These are phyloP conservation scores for Cybosia mesomella DNA, from an alignment of 2,888 invertebrate species.

Conservation along the genomic window DNA sequence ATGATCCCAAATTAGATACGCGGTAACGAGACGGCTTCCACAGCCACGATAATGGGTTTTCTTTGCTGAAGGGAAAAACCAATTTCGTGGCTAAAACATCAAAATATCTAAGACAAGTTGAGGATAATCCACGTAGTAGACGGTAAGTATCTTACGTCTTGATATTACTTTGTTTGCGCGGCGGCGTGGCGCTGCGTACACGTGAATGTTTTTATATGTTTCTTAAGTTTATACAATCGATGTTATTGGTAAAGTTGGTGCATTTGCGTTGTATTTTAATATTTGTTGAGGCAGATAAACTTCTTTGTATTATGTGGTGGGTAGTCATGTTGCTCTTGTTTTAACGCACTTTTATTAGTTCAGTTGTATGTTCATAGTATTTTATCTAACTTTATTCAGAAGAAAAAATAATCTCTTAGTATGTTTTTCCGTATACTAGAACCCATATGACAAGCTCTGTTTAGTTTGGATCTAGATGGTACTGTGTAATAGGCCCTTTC, in stretches of 20 bases:
- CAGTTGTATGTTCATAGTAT: background rate
- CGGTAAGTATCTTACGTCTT: slow-evolving; percentile 70
- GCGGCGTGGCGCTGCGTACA: slow-evolving; percentile 24
- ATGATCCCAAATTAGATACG: slow-evolving; percentile 79
- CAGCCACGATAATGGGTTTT: slow-evolving; percentile 73
- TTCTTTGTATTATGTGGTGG: slow-evolving; percentile 2
- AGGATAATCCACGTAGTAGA: slow-evolving; percentile 70
- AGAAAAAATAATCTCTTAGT: background rate
- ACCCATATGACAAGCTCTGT: too few relatives aligned
- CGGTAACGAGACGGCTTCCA: slow-evolving; percentile 70
- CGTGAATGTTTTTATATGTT: slow-evolving; percentile 47
- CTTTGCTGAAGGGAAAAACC: slow-evolving; percentile 75
- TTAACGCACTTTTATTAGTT: background rate
- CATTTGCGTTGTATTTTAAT: slow-evolving; percentile 33
- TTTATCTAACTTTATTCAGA: background rate
- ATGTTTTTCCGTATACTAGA: too few relatives aligned
- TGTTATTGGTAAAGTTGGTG: slow-evolving; percentile 44
- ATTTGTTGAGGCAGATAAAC: slow-evolving; percentile 25
- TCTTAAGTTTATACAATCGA: slow-evolving; percentile 40
- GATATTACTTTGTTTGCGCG: slow-evolving; percentile 68
- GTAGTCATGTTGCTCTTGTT: background rate
- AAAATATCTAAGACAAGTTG: slow-evolving; percentile 78
- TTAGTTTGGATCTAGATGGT: too few relatives aligned
- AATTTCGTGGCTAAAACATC: slow-evolving; percentile 78
- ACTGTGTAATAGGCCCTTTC: too few relatives aligned